phyloP scores from a whole-genome alignment of 2,113 vertebrate species.

The Antigone vipio region DNA sequence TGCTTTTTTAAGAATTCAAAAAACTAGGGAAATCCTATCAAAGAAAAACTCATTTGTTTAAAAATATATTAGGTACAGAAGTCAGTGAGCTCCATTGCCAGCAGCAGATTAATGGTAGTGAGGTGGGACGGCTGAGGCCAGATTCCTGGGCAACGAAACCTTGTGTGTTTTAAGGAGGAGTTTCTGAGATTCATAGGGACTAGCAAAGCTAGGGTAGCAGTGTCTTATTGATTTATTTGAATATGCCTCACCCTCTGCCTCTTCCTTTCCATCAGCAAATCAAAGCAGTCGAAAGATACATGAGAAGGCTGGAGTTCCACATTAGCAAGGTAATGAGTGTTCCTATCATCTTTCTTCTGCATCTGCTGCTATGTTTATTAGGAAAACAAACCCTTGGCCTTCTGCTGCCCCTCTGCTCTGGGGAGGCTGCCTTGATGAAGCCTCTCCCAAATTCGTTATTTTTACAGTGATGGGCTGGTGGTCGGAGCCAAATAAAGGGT shows the following conservation, averaged over 20 bases:
- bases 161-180: background rate
- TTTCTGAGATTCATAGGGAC: background rate
- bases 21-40: background rate
- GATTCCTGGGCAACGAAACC: background rate
- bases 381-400: background rate
- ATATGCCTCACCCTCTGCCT: conserved; percentile 8
- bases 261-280: conserved; percentile 88
- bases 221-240: background rate
- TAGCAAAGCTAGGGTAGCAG: background rate
- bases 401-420: background rate
- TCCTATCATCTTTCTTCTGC: conserved; percentile 6
- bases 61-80: background rate
- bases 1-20: background rate
- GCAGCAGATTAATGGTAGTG: background rate
- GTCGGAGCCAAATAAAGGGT: background rate
- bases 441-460: background rate
- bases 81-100: background rate
- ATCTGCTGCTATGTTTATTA: background rate
- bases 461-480: background rate
- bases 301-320: conserved; percentile 97
- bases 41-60: background rate
- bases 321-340: conserved; percentile 91
- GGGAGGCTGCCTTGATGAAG: background rate
- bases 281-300: conserved; percentile 93
- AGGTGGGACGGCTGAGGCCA: background rate